Conservation (phyloP, 1,140 invertebrate species). For the Atta cephalotes region DNA sequence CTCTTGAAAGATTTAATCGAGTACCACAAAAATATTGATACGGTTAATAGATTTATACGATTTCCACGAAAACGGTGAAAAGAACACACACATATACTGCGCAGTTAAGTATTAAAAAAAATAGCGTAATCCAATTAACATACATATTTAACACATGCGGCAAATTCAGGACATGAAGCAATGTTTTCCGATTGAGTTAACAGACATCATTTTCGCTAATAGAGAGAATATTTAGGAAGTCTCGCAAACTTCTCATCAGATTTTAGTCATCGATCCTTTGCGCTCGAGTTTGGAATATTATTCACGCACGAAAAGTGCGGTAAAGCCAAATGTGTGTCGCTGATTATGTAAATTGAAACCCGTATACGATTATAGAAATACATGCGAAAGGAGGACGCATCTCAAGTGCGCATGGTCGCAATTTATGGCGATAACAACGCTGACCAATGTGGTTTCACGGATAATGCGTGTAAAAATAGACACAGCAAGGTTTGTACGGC, state of each 20-base stretch:
- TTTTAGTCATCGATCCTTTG: neutral
- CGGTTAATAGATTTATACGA: neutral
- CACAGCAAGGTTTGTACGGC: conserved; percentile 20
- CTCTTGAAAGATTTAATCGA: neutral
- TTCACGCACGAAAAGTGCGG: neutral
- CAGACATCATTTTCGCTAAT: neutral
- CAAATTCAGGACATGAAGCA: neutral
- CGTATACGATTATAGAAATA: conserved; percentile 47
- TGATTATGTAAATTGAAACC: conserved; percentile 54
- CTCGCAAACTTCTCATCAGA: neutral
- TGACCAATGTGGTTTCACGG: conserved; percentile 39
- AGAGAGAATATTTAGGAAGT: neutral
- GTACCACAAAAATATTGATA: conserved; percentile 14
- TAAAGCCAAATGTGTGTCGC: conserved; percentile 9
- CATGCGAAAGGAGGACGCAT: conserved; percentile 35
- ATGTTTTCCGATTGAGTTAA: neutral
- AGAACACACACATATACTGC: neutral
- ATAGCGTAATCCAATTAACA: neutral
- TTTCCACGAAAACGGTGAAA: neutral
- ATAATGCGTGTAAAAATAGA: conserved; percentile 59
- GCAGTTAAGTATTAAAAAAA: conserved; percentile 12
- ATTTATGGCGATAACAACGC: conserved; percentile 31
- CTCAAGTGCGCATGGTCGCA: neutral
- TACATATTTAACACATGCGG: neutral
- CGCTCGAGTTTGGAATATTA: neutral